Conservation (phyloP, 2,888 invertebrate species). For the Sinelater perroti region DNA sequence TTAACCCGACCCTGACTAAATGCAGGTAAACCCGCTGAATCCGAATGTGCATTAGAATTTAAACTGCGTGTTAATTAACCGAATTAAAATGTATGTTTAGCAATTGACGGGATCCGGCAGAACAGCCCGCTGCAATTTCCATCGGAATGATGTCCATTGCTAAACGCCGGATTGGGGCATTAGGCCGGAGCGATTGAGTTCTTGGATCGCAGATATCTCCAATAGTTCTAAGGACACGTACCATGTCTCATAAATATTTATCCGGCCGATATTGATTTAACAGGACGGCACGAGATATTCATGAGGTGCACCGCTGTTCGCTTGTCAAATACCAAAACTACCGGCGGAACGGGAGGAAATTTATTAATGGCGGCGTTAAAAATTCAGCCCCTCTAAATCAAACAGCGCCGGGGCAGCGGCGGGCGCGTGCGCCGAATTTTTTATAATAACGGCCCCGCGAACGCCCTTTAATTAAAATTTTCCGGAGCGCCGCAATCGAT, state of each 20-base stretch:
- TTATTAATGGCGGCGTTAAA: too few species aligned
- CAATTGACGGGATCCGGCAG: conserved; percentile 7
- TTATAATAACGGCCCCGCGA: conserved; percentile 1
- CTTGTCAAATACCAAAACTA: too few species aligned
- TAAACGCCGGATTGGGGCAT: too few species aligned
- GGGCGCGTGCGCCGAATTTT: too few species aligned
- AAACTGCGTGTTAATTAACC: conserved; percentile 23
- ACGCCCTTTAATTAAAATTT: conserved; percentile 8
- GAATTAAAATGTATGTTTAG: conserved; percentile 16
- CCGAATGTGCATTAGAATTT: conserved; percentile 22
- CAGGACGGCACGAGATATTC: not conserved
- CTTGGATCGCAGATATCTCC: conserved; percentile 7
- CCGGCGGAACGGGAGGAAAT: not conserved
- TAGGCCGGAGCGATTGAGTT: conserved; percentile 14
- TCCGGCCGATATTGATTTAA: not conserved
- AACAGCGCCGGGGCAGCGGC: too few species aligned
- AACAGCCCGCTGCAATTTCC: too few species aligned
- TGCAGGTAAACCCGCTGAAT: not conserved
- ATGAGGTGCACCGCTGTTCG: too few species aligned
- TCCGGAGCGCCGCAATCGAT: not conserved
- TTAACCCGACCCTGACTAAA: not conserved
- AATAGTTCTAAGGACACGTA: conserved; percentile 1
- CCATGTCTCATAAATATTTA: conserved; percentile 7
- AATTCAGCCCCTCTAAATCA: conserved; percentile 2
- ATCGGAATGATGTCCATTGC: not conserved